Conservation (phyloP, 2,888 invertebrate genomes). For the Aphodius sticticus region DNA sequence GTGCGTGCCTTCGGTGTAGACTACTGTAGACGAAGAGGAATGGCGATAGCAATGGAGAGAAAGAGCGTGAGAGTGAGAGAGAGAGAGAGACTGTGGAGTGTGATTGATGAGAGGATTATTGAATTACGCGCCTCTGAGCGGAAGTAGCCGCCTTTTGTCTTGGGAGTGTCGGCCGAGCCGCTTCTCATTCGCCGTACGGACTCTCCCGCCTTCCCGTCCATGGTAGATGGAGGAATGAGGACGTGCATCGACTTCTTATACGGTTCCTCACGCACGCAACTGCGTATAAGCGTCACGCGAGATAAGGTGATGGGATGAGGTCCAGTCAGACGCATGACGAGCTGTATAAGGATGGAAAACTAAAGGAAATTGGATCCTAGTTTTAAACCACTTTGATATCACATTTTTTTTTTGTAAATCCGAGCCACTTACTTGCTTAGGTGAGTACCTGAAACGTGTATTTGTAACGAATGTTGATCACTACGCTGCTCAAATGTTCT, state of each 20-base stretch:
- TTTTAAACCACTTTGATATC: no score
- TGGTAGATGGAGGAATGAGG: slow-evolving; percentile 39
- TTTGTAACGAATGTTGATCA: no score
- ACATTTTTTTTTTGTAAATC: no score
- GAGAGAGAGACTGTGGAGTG: slow-evolving; percentile 44
- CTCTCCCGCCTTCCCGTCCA: slow-evolving; percentile 41
- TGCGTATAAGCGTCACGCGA: not conserved
- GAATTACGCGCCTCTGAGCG: slow-evolving; percentile 49
- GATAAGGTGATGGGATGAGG: no score
- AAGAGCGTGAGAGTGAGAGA: slow-evolving; percentile 32
- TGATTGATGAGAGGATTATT: slow-evolving; percentile 53
- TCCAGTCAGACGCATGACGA: no score
- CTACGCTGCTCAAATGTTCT: no score
- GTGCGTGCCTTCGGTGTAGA: slow-evolving; percentile 33
- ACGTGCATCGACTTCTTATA: slow-evolving; percentile 47
- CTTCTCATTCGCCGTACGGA: slow-evolving; percentile 45
- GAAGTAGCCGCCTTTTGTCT: slow-evolving; percentile 52
- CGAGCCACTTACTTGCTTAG: no score
- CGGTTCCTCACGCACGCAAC: not conserved
- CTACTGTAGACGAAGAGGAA: slow-evolving; percentile 25
- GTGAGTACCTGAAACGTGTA: no score
- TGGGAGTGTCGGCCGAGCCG: slow-evolving; percentile 50
- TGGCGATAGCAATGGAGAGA: slow-evolving; percentile 27
- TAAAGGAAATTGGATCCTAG: no score
- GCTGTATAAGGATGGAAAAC: no score